Evolutionary conservation across 2,113 vertebrate species (phyloP), one percentile per base, ranked within the genome.

Genomic region (Menura novaehollandiae): DNA sequence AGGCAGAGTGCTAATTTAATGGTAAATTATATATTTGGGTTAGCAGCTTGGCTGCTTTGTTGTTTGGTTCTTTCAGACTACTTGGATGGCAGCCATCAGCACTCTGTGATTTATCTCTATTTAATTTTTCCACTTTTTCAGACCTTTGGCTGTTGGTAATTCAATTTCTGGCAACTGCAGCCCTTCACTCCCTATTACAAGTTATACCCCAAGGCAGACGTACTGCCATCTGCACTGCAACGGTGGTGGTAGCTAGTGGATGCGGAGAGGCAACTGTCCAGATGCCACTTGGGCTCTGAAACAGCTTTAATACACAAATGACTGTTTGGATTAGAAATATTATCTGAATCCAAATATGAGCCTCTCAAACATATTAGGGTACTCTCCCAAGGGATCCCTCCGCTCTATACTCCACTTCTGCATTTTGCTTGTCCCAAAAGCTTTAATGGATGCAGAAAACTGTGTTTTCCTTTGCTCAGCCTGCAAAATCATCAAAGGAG

Each of bases 101-200:
- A 7, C 86, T 86, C 88, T 73, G 88, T 81, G 86, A 97, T 93
- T 93, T 95, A 93, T 93, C 86, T 88, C 93, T 89, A 41, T 89
- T 93, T 94, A 91, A 87, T 96, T 95, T 93, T 89, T 85, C 64
- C 77, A 89, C 83, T 96, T 96, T 91, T 96, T 85, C 86, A 92
- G 83, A 95, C 43, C 75, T 71, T 83, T 80, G 62, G 86, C 83
- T 95, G 92, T 85, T 87, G 80, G 35, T 91, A 95, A 96, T 95
- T 95, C 73, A 53, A 53, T 94, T 94, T 95, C 86, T 95, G 96
- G 88, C 93, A 89, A 95, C 28, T 85, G 79, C 66, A 92, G 80
- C 60, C 73, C 83, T 91, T 96, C 68, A 72, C 3, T 92, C 73
- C 44, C 76, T 86, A 24, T 94, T 86, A 52, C 23, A 91, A 94